These are phyloP conservation scores for Nasonia oneida DNA, from an alignment of 2,888 invertebrate genomes.

Conservation along the genomic window DNA sequence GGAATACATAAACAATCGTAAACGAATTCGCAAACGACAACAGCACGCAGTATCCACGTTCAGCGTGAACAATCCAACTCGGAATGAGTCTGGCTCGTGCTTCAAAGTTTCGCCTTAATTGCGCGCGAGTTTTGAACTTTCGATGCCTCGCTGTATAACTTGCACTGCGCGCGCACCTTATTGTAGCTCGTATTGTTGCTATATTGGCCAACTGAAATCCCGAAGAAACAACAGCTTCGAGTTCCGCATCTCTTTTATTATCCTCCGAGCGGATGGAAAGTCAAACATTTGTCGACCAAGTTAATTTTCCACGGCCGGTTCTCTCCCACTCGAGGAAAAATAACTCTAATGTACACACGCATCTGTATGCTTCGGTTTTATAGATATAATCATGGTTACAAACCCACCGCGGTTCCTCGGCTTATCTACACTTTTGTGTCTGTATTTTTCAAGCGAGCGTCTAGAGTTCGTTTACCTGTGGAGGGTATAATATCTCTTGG, in stretches of 20 bases:
- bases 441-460: too few species aligned
- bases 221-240: background rate
- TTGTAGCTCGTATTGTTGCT: too few species aligned
- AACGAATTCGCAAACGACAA: background rate
- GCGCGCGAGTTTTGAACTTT: background rate
- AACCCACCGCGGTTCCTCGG: too few species aligned
- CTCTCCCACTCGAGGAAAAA: too few species aligned
- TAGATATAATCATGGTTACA: background rate
- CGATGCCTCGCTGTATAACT: too few species aligned
- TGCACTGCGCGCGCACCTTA: too few species aligned
- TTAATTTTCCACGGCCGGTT: slow-evolving; percentile 11
- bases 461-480: too few species aligned
- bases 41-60: background rate
- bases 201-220: too few species aligned
- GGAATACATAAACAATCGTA: background rate
- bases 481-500: background rate
- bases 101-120: background rate
- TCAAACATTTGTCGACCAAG: slow-evolving; percentile 29
- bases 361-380: background rate
- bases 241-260: background rate
- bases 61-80: background rate
- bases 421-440: too few species aligned
- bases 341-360: background rate
- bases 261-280: background rate
- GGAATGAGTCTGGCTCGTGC: background rate